Conservation (phyloP, 2,888 invertebrate species). For the Syrista parreyssii region DNA sequence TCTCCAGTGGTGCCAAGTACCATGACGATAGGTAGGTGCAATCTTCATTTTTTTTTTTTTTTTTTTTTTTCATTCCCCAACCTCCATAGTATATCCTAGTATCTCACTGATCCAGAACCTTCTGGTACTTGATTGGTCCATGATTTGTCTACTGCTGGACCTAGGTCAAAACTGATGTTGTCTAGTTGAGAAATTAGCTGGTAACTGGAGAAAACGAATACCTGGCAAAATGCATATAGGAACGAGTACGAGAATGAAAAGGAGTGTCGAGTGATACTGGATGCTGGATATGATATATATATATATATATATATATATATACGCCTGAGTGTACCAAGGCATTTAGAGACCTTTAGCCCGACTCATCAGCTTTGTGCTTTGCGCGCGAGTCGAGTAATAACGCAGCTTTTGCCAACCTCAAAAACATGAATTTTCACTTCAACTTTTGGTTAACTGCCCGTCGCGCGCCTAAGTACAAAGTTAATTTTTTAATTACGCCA, state of each 20-base stretch:
- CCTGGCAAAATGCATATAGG: background rate
- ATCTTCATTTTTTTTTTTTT: conserved; percentile 37
- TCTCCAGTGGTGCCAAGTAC: conserved; percentile 6
- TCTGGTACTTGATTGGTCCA: background rate
- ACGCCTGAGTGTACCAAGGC: conserved; percentile 49
- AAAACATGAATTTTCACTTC: conserved; percentile 66
- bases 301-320: background rate
- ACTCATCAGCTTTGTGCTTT: conserved; percentile 65
- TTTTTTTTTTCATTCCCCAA: conserved; percentile 12
- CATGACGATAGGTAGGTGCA: conserved; percentile 13
- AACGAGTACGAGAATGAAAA: background rate
- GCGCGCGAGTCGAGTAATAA: conserved; percentile 52
- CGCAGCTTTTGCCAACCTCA: conserved; percentile 50
- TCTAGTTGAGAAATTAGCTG: background rate
- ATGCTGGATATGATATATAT: background rate
- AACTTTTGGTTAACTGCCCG: conserved; percentile 62
- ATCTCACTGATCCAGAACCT: background rate
- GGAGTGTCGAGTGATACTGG: background rate
- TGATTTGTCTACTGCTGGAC: background rate
- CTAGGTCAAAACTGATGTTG: background rate
- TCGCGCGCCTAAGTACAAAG: conserved; percentile 57
- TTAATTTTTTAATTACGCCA: conserved; percentile 61
- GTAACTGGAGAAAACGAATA: background rate
- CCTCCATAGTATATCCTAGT: conserved; percentile 13
- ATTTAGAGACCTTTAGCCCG: conserved; percentile 62